Evolutionary conservation across 2,797 vertebrate species (phyloP), one percentile per base, ranked within the genome.

Genomic region (Podargus strigoides): DNA sequence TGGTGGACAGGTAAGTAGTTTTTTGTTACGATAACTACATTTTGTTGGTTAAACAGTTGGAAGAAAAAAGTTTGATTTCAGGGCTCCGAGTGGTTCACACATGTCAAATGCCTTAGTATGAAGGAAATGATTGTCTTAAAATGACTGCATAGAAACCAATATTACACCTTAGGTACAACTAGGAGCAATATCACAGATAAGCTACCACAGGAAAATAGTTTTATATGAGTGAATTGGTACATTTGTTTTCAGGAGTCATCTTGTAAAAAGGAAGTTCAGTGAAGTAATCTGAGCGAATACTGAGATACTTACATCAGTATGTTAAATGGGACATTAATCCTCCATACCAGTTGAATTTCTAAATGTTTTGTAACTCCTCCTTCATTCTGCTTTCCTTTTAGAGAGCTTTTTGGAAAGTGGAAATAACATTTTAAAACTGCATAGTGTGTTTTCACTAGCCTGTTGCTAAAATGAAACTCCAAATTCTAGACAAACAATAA

Each of bases 1-100:
- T 99, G 39, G 98, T 98, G 3, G 99, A 99, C 97, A 98, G 98
- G 99, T 99, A 96, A 95, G 97, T 90, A 6, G 3, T 3, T 15
- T 66, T 94, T 86, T 80, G 3, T 78, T 81, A 60, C 3, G 8
- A 15, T 82, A 58, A 36, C 75, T 59, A 58, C 0, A 0, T 22
- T 79, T 58, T 67, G 37, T 39, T 23, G 59, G 37, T 46, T 70
- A 55, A 92, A 67, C 28, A 30, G 4, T 50, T 90, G n/a, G 15
- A 19, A 76, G 27, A 50, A 53, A 63, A 26, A 44, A 2, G 8
- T 34, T 82, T 89, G 1, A 26, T 93, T 93, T 90, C 46, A 34
- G 16, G 74, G 49, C 28, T 85, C 27, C 1, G 1, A 37, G 32
- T 60, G 14, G 3, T 70, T 89, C 50, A 34, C 28, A 28, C 6